Evolutionary conservation across 2,888 invertebrate species (phyloP), one percentile per base, ranked within the genome.

Genomic region (Drosophila affinis): DNA sequence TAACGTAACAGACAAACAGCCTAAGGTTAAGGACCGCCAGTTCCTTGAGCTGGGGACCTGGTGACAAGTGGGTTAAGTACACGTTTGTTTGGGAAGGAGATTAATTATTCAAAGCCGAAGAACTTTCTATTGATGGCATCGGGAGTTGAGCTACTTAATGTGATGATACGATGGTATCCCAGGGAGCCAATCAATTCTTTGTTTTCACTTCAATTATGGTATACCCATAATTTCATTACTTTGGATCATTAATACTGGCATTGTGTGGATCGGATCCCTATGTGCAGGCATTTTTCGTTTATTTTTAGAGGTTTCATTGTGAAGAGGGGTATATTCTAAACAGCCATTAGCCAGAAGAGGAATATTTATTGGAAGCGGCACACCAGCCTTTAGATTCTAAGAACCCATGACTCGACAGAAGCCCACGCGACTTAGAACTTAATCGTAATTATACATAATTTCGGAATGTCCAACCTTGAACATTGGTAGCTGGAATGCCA

Each of bases 11-110:
- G 63, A 52, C 64, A 54, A 68, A 68, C 32, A 48, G 47, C 71
- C 64, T 79, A 69, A 85, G 82, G 83, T 82, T 82, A 82, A 85
- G 83, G 68, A 82, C 82, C 86, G 45, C 17, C 32, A 61, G 24
- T 27, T 39, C 9, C 47, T 14, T 59, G 34, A 9, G 48, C 53
- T 9, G 34, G 12, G 34, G 14, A 39, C 2, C 14, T 9, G 10
- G 53, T 32, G 18, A 32, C 63, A 55, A 56, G 49, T 62, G 60
- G 47, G 49, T 57, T 68, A 49, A 64, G 47, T 57, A 10, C 21
- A 9, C 44, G 21, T n/a, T 12, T 21, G 52, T 0, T 39, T 34
- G 17, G 51, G 24, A 10, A n/a, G 49, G 55, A 56, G n/a, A 64
- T 67, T 21, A 64, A 67, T 64, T 49, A 67, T 67, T 67, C 24